These are phyloP conservation scores for Eudyptes chrysolophus DNA, from an alignment of 2,113 vertebrate species.

Conservation along the genomic window DNA sequence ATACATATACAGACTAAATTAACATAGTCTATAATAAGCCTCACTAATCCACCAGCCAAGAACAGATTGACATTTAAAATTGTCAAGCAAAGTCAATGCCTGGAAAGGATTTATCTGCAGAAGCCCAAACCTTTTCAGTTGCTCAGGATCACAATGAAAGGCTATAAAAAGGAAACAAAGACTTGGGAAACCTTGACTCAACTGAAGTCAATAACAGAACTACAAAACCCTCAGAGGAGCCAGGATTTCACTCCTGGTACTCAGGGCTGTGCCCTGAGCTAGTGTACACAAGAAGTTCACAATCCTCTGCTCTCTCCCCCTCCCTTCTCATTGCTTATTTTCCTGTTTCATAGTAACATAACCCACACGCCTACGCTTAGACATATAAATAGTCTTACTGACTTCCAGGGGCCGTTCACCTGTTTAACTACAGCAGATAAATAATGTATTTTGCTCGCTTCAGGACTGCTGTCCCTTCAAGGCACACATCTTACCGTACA, in stretches of 20 bases:
- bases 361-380: background rate
- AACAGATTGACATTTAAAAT: conserved; percentile 47
- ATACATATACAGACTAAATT: conserved; percentile 22
- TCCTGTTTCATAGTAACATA: background rate
- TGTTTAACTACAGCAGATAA: background rate
- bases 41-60: conserved; percentile 36
- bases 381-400: fast-evolving
- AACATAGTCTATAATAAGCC: conserved; percentile 7
- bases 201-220: background rate
- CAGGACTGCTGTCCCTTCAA: background rate
- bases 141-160: background rate
- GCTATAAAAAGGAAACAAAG: background rate
- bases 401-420: background rate
- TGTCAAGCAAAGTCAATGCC: background rate
- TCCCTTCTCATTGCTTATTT: background rate
- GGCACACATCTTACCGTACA: background rate
- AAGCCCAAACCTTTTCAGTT: background rate
- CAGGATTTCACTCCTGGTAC: background rate
- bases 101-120: conserved; percentile 18
- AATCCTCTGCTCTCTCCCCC: background rate
- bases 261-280: background rate
- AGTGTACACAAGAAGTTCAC: background rate
- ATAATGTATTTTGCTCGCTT: background rate
- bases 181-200: background rate
- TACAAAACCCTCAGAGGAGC: background rate